phyloP scores from a whole-genome alignment of 2,797 vertebrate genomes.

The Odontamblyopus lacepedii region DNA sequence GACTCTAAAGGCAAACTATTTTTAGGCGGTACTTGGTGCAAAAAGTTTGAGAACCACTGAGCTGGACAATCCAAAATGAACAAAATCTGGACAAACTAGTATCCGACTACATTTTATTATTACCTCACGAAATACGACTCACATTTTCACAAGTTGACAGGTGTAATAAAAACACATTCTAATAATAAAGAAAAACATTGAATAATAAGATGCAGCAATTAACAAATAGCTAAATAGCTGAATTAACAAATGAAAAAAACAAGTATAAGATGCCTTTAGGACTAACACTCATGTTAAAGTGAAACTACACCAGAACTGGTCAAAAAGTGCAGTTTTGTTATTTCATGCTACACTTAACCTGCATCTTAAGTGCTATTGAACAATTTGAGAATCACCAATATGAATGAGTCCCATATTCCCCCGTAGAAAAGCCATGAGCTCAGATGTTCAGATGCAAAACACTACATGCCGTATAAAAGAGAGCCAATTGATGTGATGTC shows the following conservation, averaged over 20 bases:
- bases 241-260: too few relatives aligned
- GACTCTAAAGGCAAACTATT: too few relatives aligned
- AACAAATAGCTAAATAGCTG: too few relatives aligned
- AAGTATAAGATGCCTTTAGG: too few relatives aligned
- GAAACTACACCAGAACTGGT: neutral
- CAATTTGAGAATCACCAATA: neutral
- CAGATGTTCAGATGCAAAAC: conserved; percentile 27
- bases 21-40: too few relatives aligned
- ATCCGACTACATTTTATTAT: conserved; percentile 13
- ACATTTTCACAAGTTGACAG: conserved; percentile 3
- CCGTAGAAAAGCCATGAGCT: conserved; percentile 25
- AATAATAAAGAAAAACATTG: too few relatives aligned
- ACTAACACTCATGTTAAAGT: neutral
- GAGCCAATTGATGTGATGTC: conserved; percentile 14
- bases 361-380: neutral
- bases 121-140: conserved; percentile 34
- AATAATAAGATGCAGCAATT: too few relatives aligned
- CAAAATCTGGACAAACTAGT: too few relatives aligned
- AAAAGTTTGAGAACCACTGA: too few relatives aligned
- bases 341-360: neutral
- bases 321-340: neutral
- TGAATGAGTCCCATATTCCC: conserved; percentile 50
- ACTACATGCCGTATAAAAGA: conserved; percentile 17
- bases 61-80: too few relatives aligned
- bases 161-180: neutral